phyloP scores from a whole-genome alignment of 2,797 vertebrate species.

The Gymnothorax javanicus region DNA sequence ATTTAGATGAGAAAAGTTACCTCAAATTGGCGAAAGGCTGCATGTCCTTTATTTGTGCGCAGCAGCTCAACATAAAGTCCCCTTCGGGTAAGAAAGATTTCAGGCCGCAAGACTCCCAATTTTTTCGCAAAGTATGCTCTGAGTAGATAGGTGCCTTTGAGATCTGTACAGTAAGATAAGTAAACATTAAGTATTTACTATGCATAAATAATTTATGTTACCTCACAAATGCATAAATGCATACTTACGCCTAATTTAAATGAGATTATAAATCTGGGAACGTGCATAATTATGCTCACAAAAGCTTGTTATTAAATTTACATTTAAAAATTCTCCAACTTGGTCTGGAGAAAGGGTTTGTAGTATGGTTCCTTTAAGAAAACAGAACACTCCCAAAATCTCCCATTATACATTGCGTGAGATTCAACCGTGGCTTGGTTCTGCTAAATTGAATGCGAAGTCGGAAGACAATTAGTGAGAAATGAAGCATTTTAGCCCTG shows the following conservation, averaged over 20 bases:
- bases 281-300: neutral
- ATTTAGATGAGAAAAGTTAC: too few relatives aligned
- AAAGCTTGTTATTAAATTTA: neutral
- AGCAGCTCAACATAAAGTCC: too few relatives aligned
- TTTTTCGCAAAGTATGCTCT: neutral
- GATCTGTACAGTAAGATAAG: neutral
- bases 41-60: too few relatives aligned
- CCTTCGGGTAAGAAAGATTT: too few relatives aligned
- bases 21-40: too few relatives aligned
- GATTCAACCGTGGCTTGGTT: neutral
- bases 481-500: neutral
- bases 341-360: neutral
- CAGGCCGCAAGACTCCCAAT: neutral
- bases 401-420: neutral
- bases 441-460: neutral
- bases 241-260: neutral
- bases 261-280: neutral
- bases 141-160: neutral
- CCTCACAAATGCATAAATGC: neutral
- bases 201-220: neutral
- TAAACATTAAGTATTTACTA: neutral
- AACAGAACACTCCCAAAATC: neutral
- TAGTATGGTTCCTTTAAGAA: slow-evolving; percentile 1
- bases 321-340: neutral
- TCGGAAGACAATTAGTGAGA: neutral